phyloP scores from a whole-genome alignment of 2,797 vertebrate species.

The Masticophis lateralis region DNA sequence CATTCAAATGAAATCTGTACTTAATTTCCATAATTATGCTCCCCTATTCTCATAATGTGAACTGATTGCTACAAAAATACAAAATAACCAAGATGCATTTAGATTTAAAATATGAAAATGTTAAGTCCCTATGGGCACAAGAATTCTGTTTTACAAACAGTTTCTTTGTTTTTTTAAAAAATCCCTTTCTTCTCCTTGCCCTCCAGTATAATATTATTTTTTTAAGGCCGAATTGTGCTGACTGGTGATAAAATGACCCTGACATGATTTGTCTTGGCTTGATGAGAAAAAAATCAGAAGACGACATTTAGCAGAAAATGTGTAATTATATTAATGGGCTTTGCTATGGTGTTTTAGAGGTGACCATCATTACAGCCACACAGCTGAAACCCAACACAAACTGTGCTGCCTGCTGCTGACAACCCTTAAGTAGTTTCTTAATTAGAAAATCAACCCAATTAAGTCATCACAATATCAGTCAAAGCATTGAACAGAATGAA shows the following conservation, averaged over 20 bases:
- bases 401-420: conserved; percentile 49
- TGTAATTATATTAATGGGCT: conserved; percentile 51
- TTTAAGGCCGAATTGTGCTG: conserved; percentile 60
- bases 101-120: conserved; percentile 73
- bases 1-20: conserved; percentile 77
- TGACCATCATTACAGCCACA: conserved; percentile 44
- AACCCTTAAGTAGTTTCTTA: conserved; percentile 50
- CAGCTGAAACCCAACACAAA: conserved; percentile 54
- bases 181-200: conserved; percentile 33
- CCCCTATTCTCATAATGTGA: conserved; percentile 76
- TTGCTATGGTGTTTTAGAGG: conserved; percentile 42
- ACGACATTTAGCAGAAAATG: conserved; percentile 1
- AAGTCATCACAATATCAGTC: conserved; percentile 16
- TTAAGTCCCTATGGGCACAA: conserved; percentile 68
- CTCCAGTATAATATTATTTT: conserved; percentile 35
- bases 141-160: conserved; percentile 72
- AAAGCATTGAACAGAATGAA: neutral
- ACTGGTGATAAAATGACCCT: conserved; percentile 64
- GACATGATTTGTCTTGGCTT: conserved; percentile 40
- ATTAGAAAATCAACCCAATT: conserved; percentile 56
- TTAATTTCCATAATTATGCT: conserved; percentile 79
- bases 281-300: neutral
- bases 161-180: conserved; percentile 9
- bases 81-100: conserved; percentile 70
- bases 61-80: conserved; percentile 73